Evolutionary conservation across 2,797 vertebrate species (phyloP).

Genomic region (Kryptolebias ocellatus): DNA sequence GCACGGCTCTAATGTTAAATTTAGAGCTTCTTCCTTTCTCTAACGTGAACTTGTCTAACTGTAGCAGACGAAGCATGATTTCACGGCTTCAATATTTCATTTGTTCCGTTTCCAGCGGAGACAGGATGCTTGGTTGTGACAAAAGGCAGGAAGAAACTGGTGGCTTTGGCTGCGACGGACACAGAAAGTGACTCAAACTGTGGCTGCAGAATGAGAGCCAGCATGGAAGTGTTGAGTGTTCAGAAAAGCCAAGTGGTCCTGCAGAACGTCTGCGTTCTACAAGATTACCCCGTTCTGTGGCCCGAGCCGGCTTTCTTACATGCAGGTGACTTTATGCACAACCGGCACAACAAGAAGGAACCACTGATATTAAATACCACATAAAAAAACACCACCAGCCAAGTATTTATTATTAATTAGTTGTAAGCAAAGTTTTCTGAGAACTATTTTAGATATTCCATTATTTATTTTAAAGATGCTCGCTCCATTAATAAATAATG

Average conservation of each 20-base stretch:
- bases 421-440: too few relatives aligned
- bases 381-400: too few relatives aligned
- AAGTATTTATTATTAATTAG: too few relatives aligned
- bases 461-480: too few relatives aligned
- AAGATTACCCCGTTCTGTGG: not conserved
- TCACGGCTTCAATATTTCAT: conserved; percentile 32
- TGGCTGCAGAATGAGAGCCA: conserved; percentile 6
- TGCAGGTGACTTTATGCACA: too few relatives aligned
- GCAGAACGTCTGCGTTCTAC: not conserved
- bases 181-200: conserved; percentile 36
- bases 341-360: too few relatives aligned
- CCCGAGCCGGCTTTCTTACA: too few relatives aligned
- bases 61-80: conserved; percentile 1
- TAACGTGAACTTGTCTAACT: not conserved
- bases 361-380: too few relatives aligned
- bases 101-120: conserved; percentile 13
- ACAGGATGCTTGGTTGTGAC: conserved; percentile 13
- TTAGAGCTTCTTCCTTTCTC: too few relatives aligned
- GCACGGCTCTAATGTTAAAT: too few relatives aligned
- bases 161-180: conserved; percentile 14
- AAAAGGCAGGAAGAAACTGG: conserved; percentile 17
- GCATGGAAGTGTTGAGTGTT: not conserved
- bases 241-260: not conserved
- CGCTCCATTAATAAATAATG: too few relatives aligned
- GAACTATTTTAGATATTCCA: too few relatives aligned